Evolutionary conservation across 1,140 invertebrate species (phyloP).

Genomic region (Macrobrachium rosenbergii): DNA sequence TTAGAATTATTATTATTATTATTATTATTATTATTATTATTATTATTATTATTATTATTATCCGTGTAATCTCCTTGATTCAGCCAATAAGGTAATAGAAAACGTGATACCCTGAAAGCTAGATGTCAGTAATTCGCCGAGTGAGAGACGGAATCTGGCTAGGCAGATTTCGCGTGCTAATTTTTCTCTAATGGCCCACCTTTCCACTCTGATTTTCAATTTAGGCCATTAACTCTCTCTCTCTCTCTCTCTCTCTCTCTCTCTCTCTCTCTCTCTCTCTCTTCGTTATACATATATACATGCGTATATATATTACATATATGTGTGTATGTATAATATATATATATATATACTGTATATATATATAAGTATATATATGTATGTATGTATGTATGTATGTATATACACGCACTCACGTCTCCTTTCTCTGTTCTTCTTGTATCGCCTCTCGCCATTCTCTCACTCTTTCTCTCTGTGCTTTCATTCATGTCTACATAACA

Average conservation of each 20-base stretch:
- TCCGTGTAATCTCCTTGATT: too few species aligned
- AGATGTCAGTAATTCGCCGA: too few species aligned
- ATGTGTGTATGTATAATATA: not conserved
- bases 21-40: too few species aligned
- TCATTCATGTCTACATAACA: too few species aligned
- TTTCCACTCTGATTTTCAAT: not conserved
- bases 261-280: conserved; percentile 20
- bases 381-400: conserved; percentile 3
- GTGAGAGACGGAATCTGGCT: too few species aligned
- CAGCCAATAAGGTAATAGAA: too few species aligned
- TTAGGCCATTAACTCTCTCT: not conserved
- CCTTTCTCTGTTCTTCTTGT: not conserved
- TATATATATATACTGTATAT: not conserved
- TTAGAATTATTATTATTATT: too few species aligned
- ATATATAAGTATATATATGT: not conserved
- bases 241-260: conserved; percentile 20
- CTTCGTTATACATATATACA: not conserved
- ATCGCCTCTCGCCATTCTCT: not conserved
- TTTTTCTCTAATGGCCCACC: too few species aligned
- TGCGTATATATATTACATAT: not conserved
- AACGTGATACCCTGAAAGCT: too few species aligned
- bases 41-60: too few species aligned
- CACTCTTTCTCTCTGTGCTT: not conserved
- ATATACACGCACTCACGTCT: not conserved
- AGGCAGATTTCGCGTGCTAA: too few species aligned